Evolutionary conservation across 2,113 vertebrate genomes (phyloP), one percentile per base, ranked within the genome.

Genomic region (Upupa epops): DNA sequence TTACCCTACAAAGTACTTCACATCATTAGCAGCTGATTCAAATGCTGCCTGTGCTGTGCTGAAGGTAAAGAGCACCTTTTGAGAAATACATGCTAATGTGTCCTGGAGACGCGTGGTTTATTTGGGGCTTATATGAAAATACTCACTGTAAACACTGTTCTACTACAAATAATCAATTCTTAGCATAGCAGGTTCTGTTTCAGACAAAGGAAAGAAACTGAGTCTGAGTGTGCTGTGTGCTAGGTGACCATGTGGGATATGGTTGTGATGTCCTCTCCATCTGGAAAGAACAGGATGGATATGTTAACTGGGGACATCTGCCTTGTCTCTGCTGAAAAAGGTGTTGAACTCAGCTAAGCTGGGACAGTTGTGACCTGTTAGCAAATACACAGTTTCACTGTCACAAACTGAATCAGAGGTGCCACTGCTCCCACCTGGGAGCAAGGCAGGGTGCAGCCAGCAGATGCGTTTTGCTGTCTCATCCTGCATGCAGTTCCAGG

Each of bases 21-120:
- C 78, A 81, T 96, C 77, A 90, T 97, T 97, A 96, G 26, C 94
- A 96, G 45, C 90, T 88, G 15, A 80, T 89, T 96, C 90, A 96
- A 85, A 95, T 78, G 58, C 81, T 94, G 52, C 54, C 72, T 72
- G 49, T 74, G 64, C 32, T 93, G 25, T 70, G 60, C 93, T 83
- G 93, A 75, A 78, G 54, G 70, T 80, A 52, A 63, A 94, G 63
- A 73, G 15, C 11, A 45, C 45, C 70, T 76, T 90, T 59, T 68
- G 83, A 66, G 71, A 85, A 88, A 58, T 13, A 73, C 24, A 31
- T 77, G 42, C 31, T 94, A 70, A 69, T 68, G 31, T 83, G 13
- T 82, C 24, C 72, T 63, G n/a, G 70, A 42, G 69, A 93, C 58
- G 71, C 3, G 0, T 66, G 17, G 19, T 79, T 25, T 93, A 68